phyloP scores from a whole-genome alignment of 2,797 vertebrate genomes.

The Tenualosa thibaudeaui region DNA sequence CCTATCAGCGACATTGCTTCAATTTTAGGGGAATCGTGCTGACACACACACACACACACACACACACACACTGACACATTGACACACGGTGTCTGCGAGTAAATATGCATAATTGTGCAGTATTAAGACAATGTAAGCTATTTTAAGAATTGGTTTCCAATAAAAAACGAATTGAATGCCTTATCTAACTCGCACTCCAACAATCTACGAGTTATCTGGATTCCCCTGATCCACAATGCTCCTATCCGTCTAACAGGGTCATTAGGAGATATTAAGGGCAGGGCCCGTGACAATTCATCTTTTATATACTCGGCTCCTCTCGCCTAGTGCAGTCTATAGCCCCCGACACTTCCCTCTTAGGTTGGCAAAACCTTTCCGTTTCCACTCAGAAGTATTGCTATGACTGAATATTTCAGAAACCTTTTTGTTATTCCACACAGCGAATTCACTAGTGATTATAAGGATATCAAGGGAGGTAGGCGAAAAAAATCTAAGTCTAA shows the following conservation, averaged over 20 bases:
- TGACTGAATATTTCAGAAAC: neutral
- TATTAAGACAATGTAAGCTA: neutral
- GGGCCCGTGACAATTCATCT: neutral
- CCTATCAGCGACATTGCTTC: neutral
- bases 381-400: neutral
- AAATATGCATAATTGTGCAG: no score
- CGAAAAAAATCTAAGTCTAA: no score
- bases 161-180: neutral
- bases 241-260: neutral
- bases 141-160: neutral
- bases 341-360: neutral
- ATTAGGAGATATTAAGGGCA: neutral
- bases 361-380: neutral
- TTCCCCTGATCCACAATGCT: neutral
- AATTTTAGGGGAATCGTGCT: no score
- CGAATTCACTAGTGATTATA: no score
- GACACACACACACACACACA: neutral
- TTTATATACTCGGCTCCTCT: neutral
- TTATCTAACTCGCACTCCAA: neutral
- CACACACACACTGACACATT: neutral
- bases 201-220: neutral
- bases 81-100: no score
- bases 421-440: neutral
- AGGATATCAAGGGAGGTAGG: no score
- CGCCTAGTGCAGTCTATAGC: neutral